Base-by-base conservation (phyloP, 1,140 invertebrate species). In the Drosophila pseudoananassae region DNA sequence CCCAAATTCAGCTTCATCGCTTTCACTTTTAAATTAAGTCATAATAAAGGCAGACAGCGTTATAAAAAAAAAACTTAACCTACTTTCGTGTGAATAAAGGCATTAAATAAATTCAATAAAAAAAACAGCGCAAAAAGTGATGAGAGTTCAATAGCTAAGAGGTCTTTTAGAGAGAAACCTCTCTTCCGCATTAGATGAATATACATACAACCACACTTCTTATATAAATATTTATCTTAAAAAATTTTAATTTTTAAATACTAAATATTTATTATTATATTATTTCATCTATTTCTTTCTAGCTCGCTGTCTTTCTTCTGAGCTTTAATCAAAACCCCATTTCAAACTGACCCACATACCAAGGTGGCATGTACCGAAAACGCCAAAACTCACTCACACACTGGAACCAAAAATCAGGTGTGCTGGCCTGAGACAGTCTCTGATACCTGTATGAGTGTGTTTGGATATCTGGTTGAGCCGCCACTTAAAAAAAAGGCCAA, bases 21-120 rank as follows among this genome's bases (percentile, higher is more conserved):
- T 85, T 85, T 85, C 82, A 85, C 82, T 85, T 85, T 85, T 87
- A 82, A 85, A 85, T 87, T 85, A 85, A 85, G 82, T 87, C 82
- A 88, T 87, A 82, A 87, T 75, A 80, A 80, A 83, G 23, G 29
- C 38, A 55, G 53, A 60, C 53, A 38, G 20, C 17, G 23, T 43
- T 43, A 36, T 43, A 60, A 58, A 61, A 27, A 61, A 27, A 60
- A 51, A 87, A 65, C 54, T 71, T 85, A 85, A 88, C 82, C 82
- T 61, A 87, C 78, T 82, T 85, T 85, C 68, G 71, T 69, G 52
- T 61, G 40, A 75, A 75, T 65, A 53, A 46, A 63, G 25, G 14
- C 50, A 17, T 8, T 23, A 52, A 57, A 29, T 20, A 43, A 57
- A 57, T 20, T 29, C 40, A 57, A 57, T 29, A 71, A 49, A 38